Percentiles rank a stretch among this genome's conserved stretches.
phyloP scores from a whole-genome alignment of 2,888 invertebrate species.

The Zeuzera pyrina region DNA sequence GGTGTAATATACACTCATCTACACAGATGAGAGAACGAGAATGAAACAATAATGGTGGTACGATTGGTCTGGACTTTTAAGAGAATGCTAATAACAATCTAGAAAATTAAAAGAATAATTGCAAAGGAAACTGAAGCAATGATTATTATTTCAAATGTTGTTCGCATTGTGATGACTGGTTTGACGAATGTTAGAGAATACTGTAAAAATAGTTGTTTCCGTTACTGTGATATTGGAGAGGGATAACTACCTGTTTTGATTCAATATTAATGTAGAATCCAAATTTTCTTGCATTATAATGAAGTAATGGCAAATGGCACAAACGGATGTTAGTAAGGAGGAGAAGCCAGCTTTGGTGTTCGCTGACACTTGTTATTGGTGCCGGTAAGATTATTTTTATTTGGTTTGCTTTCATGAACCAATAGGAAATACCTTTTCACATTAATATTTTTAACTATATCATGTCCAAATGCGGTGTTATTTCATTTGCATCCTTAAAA shows the following conservation, averaged over 20 bases:
- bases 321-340: constrained; percentile 49
- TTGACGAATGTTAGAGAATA: too few species aligned
- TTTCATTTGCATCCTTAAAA: constrained; percentile 66
- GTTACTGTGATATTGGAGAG: constrained; percentile 65
- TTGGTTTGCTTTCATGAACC: constrained; percentile 60
- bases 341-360: constrained; percentile 69
- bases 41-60: too few species aligned
- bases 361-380: constrained; percentile 46
- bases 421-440: constrained; percentile 73
- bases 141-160: too few species aligned
- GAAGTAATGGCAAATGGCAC: constrained; percentile 55
- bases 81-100: too few species aligned
- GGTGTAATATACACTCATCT: too few species aligned
- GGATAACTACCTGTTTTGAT: constrained; percentile 45
- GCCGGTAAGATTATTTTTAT: constrained; percentile 52
- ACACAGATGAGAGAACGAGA: too few species aligned
- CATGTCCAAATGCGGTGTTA: constrained; percentile 66
- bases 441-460: constrained; percentile 71
- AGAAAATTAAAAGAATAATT: too few species aligned
- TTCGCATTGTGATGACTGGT: too few species aligned
- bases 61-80: too few species aligned
- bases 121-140: too few species aligned
- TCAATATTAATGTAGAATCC: constrained; percentile 31
- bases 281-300: constrained; percentile 31
- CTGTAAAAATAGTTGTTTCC: constrained; percentile 40